A percentile compares a stretch with the other conserved stretches of the same genome.
phyloP scores from a whole-genome alignment of 2,888 invertebrate species.

The Neoscelio sp. region DNA sequence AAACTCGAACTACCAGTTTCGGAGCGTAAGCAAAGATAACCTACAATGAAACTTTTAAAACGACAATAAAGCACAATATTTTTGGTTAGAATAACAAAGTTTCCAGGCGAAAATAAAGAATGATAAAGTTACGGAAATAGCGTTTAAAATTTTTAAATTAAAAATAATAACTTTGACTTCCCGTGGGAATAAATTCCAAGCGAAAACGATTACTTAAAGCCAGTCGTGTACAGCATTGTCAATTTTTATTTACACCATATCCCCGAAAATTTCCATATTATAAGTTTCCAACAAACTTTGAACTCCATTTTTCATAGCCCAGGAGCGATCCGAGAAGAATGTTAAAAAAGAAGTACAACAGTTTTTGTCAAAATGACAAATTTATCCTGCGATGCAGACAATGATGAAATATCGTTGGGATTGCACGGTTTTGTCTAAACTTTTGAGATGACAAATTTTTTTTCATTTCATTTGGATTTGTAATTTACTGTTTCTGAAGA shows the following conservation, averaged over 20 bases:
- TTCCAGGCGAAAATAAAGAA: slow-evolving; percentile 38
- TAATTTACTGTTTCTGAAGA: too few species aligned
- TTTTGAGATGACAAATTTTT: too few species aligned
- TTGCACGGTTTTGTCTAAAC: too few species aligned
- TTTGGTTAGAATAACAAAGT: slow-evolving; percentile 46
- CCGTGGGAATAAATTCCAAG: slow-evolving; percentile 25
- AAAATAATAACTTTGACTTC: slow-evolving; percentile 35
- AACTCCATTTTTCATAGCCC: slow-evolving; percentile 26
- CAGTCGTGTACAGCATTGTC: slow-evolving; percentile 14
- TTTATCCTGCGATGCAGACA: slow-evolving; percentile 5
- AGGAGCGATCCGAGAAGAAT: not conserved
- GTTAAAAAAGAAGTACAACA: slow-evolving; percentile 19
- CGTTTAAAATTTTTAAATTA: slow-evolving; percentile 31
- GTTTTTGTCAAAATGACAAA: slow-evolving; percentile 38
- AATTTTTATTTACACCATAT: slow-evolving; percentile 42
- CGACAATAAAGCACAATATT: slow-evolving; percentile 47
- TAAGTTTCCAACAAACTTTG: slow-evolving; percentile 37
- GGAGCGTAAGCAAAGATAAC: slow-evolving; percentile 36
- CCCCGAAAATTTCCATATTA: slow-evolving; percentile 28
- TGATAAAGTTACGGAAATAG: slow-evolving; percentile 32
- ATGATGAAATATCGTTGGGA: slow-evolving; percentile 37
- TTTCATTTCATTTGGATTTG: too few species aligned
- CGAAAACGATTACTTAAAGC: slow-evolving; percentile 35
- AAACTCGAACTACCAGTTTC: slow-evolving; percentile 16
- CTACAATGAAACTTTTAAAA: slow-evolving; percentile 47